Base-by-base conservation (phyloP, 2,888 invertebrate species). In the Aphodius sticticus region DNA sequence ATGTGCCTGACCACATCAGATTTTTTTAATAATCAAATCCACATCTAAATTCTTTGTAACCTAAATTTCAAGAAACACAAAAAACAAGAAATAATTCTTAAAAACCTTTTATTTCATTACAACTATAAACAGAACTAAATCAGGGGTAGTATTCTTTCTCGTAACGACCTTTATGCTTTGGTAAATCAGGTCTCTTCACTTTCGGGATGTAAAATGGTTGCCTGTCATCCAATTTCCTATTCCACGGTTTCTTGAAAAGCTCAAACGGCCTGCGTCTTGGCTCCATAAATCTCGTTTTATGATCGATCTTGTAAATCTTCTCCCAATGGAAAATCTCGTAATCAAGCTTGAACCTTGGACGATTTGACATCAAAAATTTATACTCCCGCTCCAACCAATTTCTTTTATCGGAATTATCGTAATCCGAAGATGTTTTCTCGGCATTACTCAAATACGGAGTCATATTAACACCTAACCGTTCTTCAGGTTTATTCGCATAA, bases 251-350 rank as follows among this genome's bases (percentile, higher is more conserved):
- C 16, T 91, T 87, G n/a, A 89, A 89, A 79, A 92, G 88, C 87
- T 96, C 94, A 88, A 95, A 96, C 85, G 93, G 94, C 76, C 95
- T 91, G 77, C 92, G 90, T 84, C 91, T 93, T 6, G 93, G 90
- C 77, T 96, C 96, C 88, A 93, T 87, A 76, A 92, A 91, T 81
- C 95, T 90, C 0, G 93, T 95, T 12, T 95, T 91, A 85, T 93
- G 90, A 86, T 94, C 89, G 16, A 95, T 92, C 87, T 96, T 94
- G 87, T 96, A 97, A 82, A 97, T 94, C 82, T 92, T 92, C 86
- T 97, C 96, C 97, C 97, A 97, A 79, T 93, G 87, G 85, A 95
- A 94, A 69, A 94, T 90, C 90, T 97, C 96, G 26, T 95, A 94
- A 12, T 88, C 80, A 72, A 92, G 88, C 16, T 91, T 89, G 85